Conservation (phyloP, 2,113 vertebrate species). For the Tychaedon coryphoeus region DNA sequence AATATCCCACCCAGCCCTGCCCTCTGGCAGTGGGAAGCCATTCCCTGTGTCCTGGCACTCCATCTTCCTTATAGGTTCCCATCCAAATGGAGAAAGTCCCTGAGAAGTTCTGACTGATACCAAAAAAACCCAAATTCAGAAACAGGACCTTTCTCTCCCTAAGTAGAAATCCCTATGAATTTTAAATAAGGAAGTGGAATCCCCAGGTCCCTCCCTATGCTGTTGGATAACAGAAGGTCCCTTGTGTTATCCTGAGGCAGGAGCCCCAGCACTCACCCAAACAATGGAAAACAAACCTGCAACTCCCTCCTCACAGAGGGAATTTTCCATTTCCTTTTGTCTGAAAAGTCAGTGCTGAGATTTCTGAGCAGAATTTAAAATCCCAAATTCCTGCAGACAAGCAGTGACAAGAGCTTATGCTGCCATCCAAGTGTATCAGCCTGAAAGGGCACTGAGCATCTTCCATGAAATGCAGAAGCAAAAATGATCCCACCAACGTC, state of each 20-base stretch:
- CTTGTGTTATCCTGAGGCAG: neutral
- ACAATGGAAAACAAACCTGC: neutral
- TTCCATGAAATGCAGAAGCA: neutral
- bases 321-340: neutral
- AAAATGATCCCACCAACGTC: neutral
- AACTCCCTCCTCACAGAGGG: neutral
- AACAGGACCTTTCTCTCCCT: neutral
- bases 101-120: neutral
- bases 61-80: neutral
- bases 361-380: neutral
- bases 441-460: neutral
- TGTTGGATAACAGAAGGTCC: too few species aligned
- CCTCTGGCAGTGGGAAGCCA: neutral
- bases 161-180: neutral
- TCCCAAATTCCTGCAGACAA: neutral
- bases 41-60: neutral
- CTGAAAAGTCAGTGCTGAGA: neutral
- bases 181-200: neutral
- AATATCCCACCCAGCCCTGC: rapidly evolving
- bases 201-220: neutral
- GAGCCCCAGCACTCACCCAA: neutral
- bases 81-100: rapidly evolving
- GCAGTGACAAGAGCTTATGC: neutral
- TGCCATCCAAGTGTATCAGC: neutral
- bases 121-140: neutral